Evolutionary conservation across 2,888 invertebrate genomes (phyloP), one percentile per base, ranked within the genome.

Genomic region (Agrotis segetum): DNA sequence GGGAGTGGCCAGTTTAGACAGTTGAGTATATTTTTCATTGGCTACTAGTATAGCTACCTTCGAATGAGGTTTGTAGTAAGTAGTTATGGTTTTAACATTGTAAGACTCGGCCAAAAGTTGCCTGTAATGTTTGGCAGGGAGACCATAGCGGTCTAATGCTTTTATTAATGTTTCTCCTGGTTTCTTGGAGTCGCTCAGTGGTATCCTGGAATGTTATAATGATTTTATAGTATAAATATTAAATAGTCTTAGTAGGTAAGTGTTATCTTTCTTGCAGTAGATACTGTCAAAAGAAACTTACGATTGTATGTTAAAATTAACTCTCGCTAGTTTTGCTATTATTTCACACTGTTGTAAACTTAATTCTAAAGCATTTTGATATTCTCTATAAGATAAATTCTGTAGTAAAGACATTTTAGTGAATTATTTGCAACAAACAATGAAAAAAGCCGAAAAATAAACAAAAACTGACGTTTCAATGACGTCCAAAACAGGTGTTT

Each of bases 41-140:
- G 93, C 96, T 66, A 96, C 92, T 0, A 96, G 86, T 67, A 96
- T 91, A 1, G 96, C 96, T 21, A 96, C 87, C 89, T 96, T 96
- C 2, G 92, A 81, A 52, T 89, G 85, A 0, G 95, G 96, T 66
- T 85, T 90, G 77, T 94, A 94, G 65, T 90, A 94, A n/a, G 90
- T 91, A 2, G 83, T 75, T n/a, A 92, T 87, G 0, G 89, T 86
- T 87, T 91, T 92, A 14, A 86, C 67, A 5, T 65, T 85, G n/a
- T 63, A 60, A 0, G 85, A 89, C 21, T 88, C 85, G 0, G 82
- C 68, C 1, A 94, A 19, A 49, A 92, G 85, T 46, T 90, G 77
- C 67, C 82, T 88, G 64, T 91, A 96, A 44, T 91, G 86, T 40
- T 86, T 79, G 0, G 88, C 83, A 0, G 93, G 88, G 61, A 86